phyloP scores from a whole-genome alignment of 2,797 vertebrate genomes.

The Sebastes itinus region DNA sequence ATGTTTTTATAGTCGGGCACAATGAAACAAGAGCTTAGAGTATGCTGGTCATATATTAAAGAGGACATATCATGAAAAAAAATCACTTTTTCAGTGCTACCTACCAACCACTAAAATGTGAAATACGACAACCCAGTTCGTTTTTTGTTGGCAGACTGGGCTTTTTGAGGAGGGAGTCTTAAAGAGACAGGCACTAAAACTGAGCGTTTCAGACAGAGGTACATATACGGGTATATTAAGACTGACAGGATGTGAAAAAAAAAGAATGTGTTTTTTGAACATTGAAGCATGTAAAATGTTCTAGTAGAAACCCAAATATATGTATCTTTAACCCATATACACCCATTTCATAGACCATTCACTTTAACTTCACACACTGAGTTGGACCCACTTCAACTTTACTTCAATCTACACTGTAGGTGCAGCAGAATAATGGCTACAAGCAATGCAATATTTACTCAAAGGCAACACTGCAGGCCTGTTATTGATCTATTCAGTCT shows the following conservation, averaged over 20 bases:
- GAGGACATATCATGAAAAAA: neutral
- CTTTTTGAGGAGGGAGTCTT: no score
- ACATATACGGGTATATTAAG: no score
- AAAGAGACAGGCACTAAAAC: no score
- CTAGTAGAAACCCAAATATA: no score
- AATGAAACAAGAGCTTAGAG: neutral
- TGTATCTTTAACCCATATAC: neutral
- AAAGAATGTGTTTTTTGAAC: no score
- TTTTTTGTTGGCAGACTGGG: neutral
- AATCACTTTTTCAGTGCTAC: neutral
- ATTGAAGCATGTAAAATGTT: no score
- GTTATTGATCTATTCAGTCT: neutral
- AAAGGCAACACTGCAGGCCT: neutral
- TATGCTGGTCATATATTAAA: neutral
- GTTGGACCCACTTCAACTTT: neutral
- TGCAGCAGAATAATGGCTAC: neutral
- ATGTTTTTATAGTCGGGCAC: neutral
- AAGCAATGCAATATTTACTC: neutral
- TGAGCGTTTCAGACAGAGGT: no score
- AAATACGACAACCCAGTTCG: rapidly evolving
- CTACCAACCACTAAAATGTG: neutral
- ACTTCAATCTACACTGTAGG: neutral
- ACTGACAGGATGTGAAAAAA: no score
- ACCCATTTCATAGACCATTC: neutral
- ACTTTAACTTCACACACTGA: neutral